These are phyloP conservation scores for Branchipolynoe longqiensis DNA, from an alignment of 2,888 invertebrate genomes.

Conservation along the genomic window DNA sequence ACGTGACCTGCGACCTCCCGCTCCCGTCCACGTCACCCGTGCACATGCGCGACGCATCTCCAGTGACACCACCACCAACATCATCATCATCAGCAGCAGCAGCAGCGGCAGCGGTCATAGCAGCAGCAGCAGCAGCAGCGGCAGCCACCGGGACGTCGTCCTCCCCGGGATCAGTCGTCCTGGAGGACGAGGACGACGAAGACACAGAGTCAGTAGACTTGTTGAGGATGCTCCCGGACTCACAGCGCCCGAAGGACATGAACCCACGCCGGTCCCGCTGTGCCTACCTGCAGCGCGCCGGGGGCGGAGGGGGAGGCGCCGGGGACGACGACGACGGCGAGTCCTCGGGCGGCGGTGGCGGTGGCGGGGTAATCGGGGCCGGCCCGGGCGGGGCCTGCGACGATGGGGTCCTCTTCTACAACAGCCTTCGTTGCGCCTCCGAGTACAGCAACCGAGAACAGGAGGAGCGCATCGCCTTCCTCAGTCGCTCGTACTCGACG, in stretches of 20 bases:
- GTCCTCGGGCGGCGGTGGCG: constrained; percentile 39
- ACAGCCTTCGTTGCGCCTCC: constrained; percentile 45
- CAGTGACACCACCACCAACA: neutral
- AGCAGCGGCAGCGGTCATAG: too few relatives aligned
- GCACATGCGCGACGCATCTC: neutral
- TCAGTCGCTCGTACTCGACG: constrained; percentile 50
- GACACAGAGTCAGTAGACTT: constrained; percentile 35
- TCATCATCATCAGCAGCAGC: too few relatives aligned
- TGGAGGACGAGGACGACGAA: constrained; percentile 20
- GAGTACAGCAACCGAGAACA: constrained; percentile 55
- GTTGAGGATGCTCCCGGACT: constrained; percentile 56
- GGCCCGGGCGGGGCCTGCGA: constrained; percentile 32
- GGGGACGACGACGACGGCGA: constrained; percentile 13
- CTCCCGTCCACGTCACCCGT: neutral
- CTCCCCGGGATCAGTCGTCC: neutral
- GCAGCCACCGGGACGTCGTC: neutral
- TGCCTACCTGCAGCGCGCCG: constrained; percentile 43
- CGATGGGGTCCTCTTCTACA: constrained; percentile 55
- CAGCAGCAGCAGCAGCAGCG: too few relatives aligned
- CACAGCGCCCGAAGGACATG: constrained; percentile 46
- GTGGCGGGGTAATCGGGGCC: constrained; percentile 28
- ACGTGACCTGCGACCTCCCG: constrained; percentile 1
- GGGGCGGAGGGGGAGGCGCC: too few relatives aligned
- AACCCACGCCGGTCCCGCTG: constrained; percentile 40
- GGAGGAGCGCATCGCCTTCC: constrained; percentile 55